phyloP scores from a whole-genome alignment of 2,113 vertebrate genomes.

The Ammospiza caudacuta region DNA sequence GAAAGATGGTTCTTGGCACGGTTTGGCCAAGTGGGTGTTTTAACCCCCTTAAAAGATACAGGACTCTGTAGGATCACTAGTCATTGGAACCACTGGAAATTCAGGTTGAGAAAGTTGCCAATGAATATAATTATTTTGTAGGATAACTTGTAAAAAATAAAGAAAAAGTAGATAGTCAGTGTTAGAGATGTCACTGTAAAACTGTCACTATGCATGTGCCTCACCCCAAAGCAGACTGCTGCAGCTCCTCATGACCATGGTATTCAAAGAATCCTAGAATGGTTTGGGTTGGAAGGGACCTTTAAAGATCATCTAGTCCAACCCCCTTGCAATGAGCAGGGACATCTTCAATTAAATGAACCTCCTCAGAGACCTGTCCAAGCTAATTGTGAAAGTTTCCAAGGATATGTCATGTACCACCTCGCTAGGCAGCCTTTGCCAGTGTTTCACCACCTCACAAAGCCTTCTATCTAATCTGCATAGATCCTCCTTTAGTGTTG shows the following conservation, averaged over 20 bases:
- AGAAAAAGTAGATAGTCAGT: neutral
- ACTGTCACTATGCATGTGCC: neutral
- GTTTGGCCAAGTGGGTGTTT: neutral
- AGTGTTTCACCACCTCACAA: neutral
- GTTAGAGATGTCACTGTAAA: neutral
- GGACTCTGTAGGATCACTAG: neutral
- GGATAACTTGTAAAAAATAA: neutral
- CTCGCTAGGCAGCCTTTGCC: fast-evolving
- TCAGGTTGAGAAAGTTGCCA: neutral
- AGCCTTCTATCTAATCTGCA: neutral
- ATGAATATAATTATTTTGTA: neutral
- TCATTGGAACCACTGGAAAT: neutral
- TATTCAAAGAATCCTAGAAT: neutral
- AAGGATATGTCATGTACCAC: neutral
- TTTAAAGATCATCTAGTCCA: neutral
- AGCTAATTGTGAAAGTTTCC: neutral
- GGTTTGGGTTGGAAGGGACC: neutral
- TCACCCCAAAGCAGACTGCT: neutral
- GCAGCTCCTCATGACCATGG: neutral
- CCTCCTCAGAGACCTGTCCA: neutral
- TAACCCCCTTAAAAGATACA: neutral
- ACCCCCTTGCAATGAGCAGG: neutral
- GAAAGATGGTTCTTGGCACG: neutral
- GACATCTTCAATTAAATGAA: neutral
- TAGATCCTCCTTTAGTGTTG: neutral